Conservation (phyloP, 2,797 vertebrate genomes). For the Ciconia nigra region DNA sequence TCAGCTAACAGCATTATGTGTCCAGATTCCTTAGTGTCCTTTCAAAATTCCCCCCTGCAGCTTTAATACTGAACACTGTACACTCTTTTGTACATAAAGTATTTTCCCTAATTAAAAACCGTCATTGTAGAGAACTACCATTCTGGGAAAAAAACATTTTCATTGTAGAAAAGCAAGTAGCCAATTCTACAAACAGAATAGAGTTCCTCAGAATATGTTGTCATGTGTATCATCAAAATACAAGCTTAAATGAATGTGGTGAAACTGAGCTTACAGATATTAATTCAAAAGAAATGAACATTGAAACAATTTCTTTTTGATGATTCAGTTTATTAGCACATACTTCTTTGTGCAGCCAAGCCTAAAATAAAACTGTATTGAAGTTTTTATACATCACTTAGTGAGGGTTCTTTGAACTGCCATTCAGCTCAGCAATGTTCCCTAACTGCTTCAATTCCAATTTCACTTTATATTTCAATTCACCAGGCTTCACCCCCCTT, state of each 20-base stretch:
- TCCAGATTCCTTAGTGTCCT: background rate
- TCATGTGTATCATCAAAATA: background rate
- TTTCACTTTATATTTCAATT: constrained; percentile 17
- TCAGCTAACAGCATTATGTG: background rate
- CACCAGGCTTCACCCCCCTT: background rate
- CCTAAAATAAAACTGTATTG: background rate
- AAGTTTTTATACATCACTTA: background rate
- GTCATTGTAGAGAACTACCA: background rate
- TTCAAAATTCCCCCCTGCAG: background rate
- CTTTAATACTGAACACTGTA: background rate
- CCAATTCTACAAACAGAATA: background rate
- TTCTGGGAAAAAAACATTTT: background rate
- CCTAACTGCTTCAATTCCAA: constrained; percentile 1
- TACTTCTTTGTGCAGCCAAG: constrained; percentile 18
- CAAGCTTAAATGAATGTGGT: background rate
- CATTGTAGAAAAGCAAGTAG: background rate
- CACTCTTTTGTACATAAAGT: background rate
- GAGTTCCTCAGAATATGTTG: background rate
- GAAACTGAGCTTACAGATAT: background rate
- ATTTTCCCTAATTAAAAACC: background rate
- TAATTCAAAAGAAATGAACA: background rate
- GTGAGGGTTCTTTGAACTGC: background rate
- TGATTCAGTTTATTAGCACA: background rate
- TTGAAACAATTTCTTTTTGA: background rate
- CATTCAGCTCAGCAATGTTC: constrained; percentile 7